phyloP scores from a whole-genome alignment of 1,140 invertebrate genomes.

The Cydia fagiglandana region DNA sequence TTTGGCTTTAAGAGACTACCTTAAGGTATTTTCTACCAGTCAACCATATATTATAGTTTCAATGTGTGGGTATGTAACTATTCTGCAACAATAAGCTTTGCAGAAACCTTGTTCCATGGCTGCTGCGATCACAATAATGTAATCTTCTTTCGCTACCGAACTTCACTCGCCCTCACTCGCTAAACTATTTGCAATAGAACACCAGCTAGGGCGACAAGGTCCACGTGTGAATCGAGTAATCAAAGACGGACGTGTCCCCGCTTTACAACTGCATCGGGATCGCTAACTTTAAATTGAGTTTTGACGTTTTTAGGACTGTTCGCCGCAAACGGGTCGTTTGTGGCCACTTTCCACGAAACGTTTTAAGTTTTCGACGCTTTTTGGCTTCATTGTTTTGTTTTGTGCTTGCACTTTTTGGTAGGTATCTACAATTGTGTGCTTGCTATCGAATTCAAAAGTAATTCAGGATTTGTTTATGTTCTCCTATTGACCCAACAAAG shows the following conservation, averaged over 20 bases:
- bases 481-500: too few species aligned
- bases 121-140: too few species aligned
- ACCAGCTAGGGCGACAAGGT: not conserved
- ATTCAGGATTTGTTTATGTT: not conserved
- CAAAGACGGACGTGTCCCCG: constrained; percentile 24
- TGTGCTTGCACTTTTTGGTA: not conserved
- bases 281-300: constrained; percentile 31
- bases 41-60: too few species aligned
- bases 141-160: not conserved
- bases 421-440: not conserved
- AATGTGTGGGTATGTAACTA: too few species aligned
- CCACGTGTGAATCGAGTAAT: constrained; percentile 26
- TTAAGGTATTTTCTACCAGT: too few species aligned
- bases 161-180: not conserved
- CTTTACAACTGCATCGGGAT: constrained; percentile 28
- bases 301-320: constrained; percentile 29
- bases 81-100: too few species aligned
- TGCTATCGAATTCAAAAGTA: not conserved
- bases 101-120: too few species aligned
- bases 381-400: constrained; percentile 23
- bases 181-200: not conserved
- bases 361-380: constrained; percentile 30
- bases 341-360: constrained; percentile 21
- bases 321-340: constrained; percentile 28
- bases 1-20: too few species aligned